phyloP scores from a whole-genome alignment of 2,888 invertebrate genomes.

The Apocheima hispidaria region DNA sequence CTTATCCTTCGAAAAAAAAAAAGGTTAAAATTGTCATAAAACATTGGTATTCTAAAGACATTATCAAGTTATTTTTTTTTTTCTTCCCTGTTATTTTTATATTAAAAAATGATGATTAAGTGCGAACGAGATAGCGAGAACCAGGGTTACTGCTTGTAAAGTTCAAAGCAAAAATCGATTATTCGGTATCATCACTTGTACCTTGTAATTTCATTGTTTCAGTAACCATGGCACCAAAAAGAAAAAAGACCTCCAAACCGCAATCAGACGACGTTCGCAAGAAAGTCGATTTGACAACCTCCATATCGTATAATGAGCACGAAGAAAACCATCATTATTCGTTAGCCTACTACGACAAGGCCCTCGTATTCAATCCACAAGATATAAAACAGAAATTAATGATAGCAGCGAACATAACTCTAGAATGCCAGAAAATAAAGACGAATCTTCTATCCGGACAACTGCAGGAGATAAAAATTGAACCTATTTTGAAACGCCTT shows the following conservation, averaged over 20 bases:
- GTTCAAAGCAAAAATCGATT: too few species aligned
- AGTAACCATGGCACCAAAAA: constrained; percentile 20
- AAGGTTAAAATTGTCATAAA: too few species aligned
- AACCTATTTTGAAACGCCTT: constrained; percentile 4
- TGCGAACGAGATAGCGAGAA: too few species aligned
- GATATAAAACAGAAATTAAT: constrained; percentile 21
- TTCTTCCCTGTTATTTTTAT: too few species aligned
- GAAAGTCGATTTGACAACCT: constrained; percentile 9
- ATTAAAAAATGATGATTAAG: too few species aligned
- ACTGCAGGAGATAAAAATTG: neutral
- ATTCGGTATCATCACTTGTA: too few species aligned
- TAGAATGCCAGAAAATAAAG: constrained; percentile 12
- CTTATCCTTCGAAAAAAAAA: too few species aligned
- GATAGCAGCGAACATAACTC: constrained; percentile 13
- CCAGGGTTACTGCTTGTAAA: too few species aligned
- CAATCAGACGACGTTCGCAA: neutral
- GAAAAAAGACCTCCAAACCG: neutral
- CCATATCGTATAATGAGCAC: constrained; percentile 4
- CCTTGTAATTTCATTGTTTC: constrained; percentile 1
- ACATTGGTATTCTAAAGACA: too few species aligned
- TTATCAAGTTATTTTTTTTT: too few species aligned
- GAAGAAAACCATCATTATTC: constrained; percentile 9
- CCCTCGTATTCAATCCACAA: constrained; percentile 4
- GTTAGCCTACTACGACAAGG: constrained; percentile 1
- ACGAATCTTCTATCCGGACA: neutral